Base-by-base conservation (phyloP, 2,888 invertebrate genomes). In the Plemyria rubiginata region DNA sequence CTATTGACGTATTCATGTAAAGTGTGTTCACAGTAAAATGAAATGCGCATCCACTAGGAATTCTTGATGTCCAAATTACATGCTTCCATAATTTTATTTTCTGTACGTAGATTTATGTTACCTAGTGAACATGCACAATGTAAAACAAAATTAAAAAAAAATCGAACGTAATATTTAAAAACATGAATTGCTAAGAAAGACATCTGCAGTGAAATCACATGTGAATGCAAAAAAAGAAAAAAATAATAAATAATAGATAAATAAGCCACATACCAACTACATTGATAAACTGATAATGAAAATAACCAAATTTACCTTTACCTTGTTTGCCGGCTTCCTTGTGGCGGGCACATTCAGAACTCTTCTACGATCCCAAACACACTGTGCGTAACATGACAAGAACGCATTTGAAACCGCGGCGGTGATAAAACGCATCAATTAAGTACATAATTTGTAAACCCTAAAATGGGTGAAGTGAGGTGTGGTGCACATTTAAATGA, bases 171-270 rank as follows among this genome's bases (percentile, higher is more conserved):
- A 70, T 69, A 70, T 74, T 76, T 77, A 51, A 65, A 80, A 86
- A 87, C 86, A 90, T 90, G 90, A 89, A 89, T 86, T 86, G 86
- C 87, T 85, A 86, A 83, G 80, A 84, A 85, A 84, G 85, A 86
- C 83, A 85, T 85, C 85, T 88, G 91, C 90, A 89, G 92, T 92
- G 92, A 92, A 92, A 92, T 92, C 92, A 92, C 92, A 92, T 92
- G 92, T 92, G 92, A 92, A 92, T 92, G 92, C 90, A 90, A 90
- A 86, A 83, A 81, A 85, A 82, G 78, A 73, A 62, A 78, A 85
- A 45, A 82, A 85, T 82, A 86, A 87, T 84, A 87, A 87, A 90
- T 87, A 89, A 88, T 88, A 89, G 76, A 91, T 91, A 91, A 87
- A 90, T 88, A 92, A 91, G 91, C 91, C 87, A 91, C 86, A 90